Conservation (phyloP, 1,140 invertebrate species). For the Cydia splendana region DNA sequence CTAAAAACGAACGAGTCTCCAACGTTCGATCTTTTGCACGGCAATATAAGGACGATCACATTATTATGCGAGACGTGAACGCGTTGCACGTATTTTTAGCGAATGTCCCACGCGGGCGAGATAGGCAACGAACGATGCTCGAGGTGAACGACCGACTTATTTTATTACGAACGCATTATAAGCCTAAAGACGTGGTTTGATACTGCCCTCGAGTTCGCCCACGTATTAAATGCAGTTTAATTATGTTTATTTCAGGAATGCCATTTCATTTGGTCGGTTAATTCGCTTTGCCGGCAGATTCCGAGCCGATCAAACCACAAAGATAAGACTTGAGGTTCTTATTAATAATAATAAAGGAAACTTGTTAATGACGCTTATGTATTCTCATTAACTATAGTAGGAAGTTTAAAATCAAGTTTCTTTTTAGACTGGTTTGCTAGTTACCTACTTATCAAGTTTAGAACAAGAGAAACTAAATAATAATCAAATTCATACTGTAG, state of each 20-base stretch:
- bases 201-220: constrained; percentile 33
- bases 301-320: constrained; percentile 2
- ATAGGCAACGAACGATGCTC: constrained; percentile 36
- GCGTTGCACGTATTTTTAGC: constrained; percentile 62
- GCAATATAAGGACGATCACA: constrained; percentile 31
- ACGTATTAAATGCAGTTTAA: constrained; percentile 29
- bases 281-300: constrained; percentile 8
- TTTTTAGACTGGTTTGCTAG: background rate
- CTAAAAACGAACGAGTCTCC: background rate
- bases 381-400: background rate
- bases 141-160: constrained; percentile 52
- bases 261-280: constrained; percentile 14
- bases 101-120: constrained; percentile 51
- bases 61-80: constrained; percentile 48
- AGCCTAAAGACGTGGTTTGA: constrained; percentile 44
- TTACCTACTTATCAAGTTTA: background rate
- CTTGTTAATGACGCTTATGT: constrained; percentile 6
- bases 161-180: constrained; percentile 51
- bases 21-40: constrained; percentile 11
- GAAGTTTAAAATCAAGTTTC: background rate
- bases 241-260: constrained; percentile 27
- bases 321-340: background rate
- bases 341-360: background rate
- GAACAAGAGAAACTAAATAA: background rate
- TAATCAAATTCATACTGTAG: background rate